Evolutionary conservation across 2,113 vertebrate species (phyloP), one percentile per base, ranked within the genome.

Genomic region (Sinocyclocheilus grahami): DNA sequence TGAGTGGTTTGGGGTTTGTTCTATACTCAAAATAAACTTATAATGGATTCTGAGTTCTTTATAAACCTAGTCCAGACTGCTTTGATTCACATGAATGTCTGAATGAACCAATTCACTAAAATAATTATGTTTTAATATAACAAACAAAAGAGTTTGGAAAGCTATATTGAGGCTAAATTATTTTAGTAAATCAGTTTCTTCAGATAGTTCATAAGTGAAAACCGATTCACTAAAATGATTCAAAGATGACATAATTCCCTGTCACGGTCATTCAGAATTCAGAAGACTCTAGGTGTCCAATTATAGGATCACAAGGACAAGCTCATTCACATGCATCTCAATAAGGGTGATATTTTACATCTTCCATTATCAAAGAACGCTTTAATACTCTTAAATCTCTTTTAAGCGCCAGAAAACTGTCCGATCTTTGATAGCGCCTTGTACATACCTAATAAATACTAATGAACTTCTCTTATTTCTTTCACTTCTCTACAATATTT

Each of bases 381-480:
- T 30, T 84, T 85, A 69, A 85, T 51, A 78, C 60, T 83, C 79
- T 55, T 53, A 89, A 88, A 89, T 88, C 77, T 82, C 48, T 69
- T 85, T 67, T 85, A 83, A 67, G 80, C 33, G 39, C n/a, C 39
- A 62, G 27, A 30, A 67, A 76, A 55, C 53, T 74, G 53, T 65
- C 30, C 4, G 71, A 53, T 20, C 60, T 87, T 87, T 89, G 67
- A 85, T 86, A 48, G 5, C 74, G 7, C 62, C 53, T 84, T 65
- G 62, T 62, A 82, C 75, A 67, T 82, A 63, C 78, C 62, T 7
- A 51, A 60, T 12, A 82, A 76, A 80, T 69, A 58, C 80, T 84
- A 86, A 86, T 86, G 88, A 89, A 78, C 75, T 55, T 58, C 84
- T 78, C 85, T 72, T 48, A 67, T 77, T 86, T 33, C 72, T 51